Evolutionary conservation across 1,140 invertebrate species (phyloP).

Genomic region (Anthonomus grandis): DNA sequence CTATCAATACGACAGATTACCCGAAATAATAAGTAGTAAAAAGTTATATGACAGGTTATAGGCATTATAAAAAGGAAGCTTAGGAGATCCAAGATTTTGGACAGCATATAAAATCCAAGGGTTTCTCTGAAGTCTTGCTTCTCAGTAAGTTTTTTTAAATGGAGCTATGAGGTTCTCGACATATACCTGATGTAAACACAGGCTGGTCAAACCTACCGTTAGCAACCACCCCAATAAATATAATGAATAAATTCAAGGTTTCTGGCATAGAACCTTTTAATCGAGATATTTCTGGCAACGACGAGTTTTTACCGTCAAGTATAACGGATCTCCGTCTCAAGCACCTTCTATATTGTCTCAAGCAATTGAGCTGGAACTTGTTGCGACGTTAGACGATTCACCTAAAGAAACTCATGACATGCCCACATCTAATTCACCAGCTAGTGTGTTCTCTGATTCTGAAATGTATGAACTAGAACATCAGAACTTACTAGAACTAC

Average conservation of each 20-base stretch:
- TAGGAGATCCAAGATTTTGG: too few species aligned
- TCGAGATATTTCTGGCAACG: not conserved
- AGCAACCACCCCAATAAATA: not conserved
- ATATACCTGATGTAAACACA: too few species aligned
- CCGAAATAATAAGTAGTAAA: too few species aligned
- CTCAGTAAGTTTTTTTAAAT: too few species aligned
- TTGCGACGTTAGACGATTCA: not conserved
- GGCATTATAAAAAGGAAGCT: too few species aligned
- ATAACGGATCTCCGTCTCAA: not conserved
- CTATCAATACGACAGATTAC: too few species aligned
- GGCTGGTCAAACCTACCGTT: too few species aligned
- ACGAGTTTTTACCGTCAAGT: not conserved
- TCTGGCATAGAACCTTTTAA: not conserved
- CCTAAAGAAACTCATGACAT: not conserved
- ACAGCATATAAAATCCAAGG: too few species aligned
- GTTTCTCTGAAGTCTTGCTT: too few species aligned
- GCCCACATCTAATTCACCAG: not conserved
- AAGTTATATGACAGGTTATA: too few species aligned
- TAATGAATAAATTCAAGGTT: not conserved
- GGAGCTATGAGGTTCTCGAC: too few species aligned
- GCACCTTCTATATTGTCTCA: not conserved
- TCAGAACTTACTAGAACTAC: not conserved
- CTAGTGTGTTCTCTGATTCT: not conserved
- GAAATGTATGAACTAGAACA: not conserved
- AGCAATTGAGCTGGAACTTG: too few species aligned